Evolutionary conservation across 2,888 invertebrate species (phyloP).

Genomic region (Gerris lacustris): DNA sequence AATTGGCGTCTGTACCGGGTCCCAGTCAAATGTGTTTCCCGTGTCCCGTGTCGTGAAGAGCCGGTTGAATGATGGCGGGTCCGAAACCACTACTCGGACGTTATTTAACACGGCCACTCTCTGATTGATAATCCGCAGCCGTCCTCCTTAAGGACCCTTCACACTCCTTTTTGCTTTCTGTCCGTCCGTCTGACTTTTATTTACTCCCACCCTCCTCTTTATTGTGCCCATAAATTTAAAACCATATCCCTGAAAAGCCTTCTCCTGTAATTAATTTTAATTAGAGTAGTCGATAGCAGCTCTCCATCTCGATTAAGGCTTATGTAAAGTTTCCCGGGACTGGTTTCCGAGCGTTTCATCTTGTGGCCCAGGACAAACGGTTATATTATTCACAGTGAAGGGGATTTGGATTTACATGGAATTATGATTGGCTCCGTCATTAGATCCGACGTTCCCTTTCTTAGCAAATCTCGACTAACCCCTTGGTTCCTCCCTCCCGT

Average conservation of each 20-base stretch:
- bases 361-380: background rate
- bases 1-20: background rate
- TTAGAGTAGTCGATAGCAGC: background rate
- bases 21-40: background rate
- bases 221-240: constrained; percentile 1
- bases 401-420: constrained; percentile 3
- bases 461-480: background rate
- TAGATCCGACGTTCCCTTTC: background rate
- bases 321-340: background rate
- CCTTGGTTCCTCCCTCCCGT: background rate
- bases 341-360: background rate
- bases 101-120: background rate
- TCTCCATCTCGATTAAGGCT: background rate
- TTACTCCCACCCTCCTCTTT: background rate
- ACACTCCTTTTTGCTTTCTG: too few relatives aligned
- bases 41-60: background rate
- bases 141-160: background rate
- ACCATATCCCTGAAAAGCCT: background rate
- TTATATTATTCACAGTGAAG: background rate
- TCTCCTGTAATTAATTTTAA: background rate
- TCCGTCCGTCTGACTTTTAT: background rate
- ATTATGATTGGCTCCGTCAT: constrained; percentile 1
- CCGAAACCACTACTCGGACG: background rate
- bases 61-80: background rate
- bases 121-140: constrained; percentile 3